Base-by-base conservation (phyloP, 2,113 vertebrate genomes). In the Microcebus lehilahytsara region DNA sequence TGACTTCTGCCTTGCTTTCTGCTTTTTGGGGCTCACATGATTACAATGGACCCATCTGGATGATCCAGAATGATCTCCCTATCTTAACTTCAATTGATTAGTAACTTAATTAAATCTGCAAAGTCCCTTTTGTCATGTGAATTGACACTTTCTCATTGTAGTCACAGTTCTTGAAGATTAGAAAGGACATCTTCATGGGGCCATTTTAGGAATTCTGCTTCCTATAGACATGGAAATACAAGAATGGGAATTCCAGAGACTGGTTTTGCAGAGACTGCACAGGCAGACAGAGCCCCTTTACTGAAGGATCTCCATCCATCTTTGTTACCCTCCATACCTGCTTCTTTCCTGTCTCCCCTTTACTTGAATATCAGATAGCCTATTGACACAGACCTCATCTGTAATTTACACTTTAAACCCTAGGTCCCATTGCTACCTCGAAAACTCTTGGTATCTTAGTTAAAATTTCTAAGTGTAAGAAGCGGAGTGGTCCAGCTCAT, bases 251-350 rank as follows among this genome's bases (percentile, higher is more conserved):
- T 64, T 8, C 11, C 27, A 77, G 62, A 34, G 42, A 49, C 32
- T 9, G 13, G 16, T 10, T 11, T 42, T 25, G n/a, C 81, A 67
- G 42, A 75, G 37, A 56, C 4, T 83, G 27, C 2, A 3, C 9
- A 8, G 19, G 9, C 5, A 74, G 34, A 2, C 79, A 83, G 27
- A 46, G 30, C 27, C 46, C 23, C 22, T 64, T 30, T 17, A 3
- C 0, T 9, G 25, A 4, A 66, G 56, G 1, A 49, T 25, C 20
- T n/a, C 60, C 56, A 7, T 2, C 6, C 5, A 1, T 9, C 10
- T 9, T 1, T 0, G 2, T 42, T 20, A 62, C 13, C 14, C 27
- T 20, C 4, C 2, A 42, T 34, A 20, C 5, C 40, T 37, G 49
- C 34, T 56, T 12, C 49, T 62, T 62, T 14, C 51, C 25, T 71